phyloP scores from a whole-genome alignment of 1,140 invertebrate genomes.

The Diachasma alloeum region DNA sequence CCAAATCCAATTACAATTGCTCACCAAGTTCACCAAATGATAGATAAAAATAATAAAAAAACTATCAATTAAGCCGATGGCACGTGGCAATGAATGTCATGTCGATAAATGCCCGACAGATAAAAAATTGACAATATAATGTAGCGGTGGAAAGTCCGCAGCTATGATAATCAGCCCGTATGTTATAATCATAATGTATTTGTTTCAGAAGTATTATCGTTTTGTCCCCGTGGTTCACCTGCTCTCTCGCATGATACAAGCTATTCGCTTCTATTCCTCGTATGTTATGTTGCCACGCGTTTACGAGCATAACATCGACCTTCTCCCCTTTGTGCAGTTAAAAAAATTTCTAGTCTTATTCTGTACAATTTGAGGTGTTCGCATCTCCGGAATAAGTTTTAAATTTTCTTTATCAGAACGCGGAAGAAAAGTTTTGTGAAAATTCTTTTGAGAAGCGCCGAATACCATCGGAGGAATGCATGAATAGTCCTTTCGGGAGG shows the following conservation, averaged over 20 bases:
- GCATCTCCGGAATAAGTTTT: too few species aligned
- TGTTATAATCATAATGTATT: constrained; percentile 21
- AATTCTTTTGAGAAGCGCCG: neutral
- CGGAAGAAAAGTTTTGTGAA: too few species aligned
- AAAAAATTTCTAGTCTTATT: neutral
- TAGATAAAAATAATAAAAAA: neutral
- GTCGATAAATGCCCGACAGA: neutral
- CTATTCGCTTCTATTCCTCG: neutral
- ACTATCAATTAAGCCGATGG: neutral
- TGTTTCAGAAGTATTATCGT: constrained; percentile 19
- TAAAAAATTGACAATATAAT: constrained; percentile 11
- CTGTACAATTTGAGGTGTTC: too few species aligned
- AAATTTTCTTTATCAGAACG: too few species aligned
- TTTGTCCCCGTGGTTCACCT: constrained; percentile 4
- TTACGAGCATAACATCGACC: too few species aligned
- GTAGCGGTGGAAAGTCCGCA: constrained; percentile 4
- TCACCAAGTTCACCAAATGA: neutral
- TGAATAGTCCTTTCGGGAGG: constrained; percentile 32
- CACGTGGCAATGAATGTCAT: constrained; percentile 1
- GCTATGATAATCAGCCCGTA: constrained; percentile 20
- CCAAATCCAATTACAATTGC: neutral
- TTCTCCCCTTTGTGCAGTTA: neutral
- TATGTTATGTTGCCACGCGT: neutral
- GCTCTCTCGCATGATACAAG: neutral
- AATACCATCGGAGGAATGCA: neutral